Evolutionary conservation across 2,888 invertebrate genomes (phyloP), one percentile per base, ranked within the genome.

Genomic region (Drosophila acutilabella): DNA sequence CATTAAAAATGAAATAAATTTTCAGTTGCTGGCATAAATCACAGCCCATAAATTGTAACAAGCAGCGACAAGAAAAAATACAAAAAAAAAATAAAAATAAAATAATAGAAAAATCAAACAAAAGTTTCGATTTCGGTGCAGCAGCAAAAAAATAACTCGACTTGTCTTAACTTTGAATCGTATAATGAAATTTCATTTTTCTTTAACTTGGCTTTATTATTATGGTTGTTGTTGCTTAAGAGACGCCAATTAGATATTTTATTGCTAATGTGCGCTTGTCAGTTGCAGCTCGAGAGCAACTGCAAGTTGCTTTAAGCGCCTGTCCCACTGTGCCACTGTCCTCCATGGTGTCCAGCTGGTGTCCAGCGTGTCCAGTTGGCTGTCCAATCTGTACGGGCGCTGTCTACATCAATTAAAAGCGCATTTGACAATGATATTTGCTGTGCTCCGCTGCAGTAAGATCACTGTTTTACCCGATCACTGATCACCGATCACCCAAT

Each of bases 391-490:
- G 88, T 85, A 78, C 78, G 81, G 70, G 60, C 79, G 72, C 86
- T 86, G 88, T 89, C 89, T 71, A 86, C 87, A 83, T 89, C 88
- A 88, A 86, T 88, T 88, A 89, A 88, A 89, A 88, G 83, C 76
- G 66, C 84, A 81, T 89, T 89, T 88, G 89, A 88, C 89, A 88
- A 88, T 89, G 81, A 88, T 88, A 88, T 83, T 88, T 64, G 64
- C 59, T 79, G 70, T 68, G 74, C 64, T 44, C 66, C 52, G 51
- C n/a, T 48, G 74, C 74, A 64, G 64, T 42, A 57, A 74, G 54
- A 54, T 51, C 58, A 42, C 57, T n/a, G 10, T 20, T 45, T 45
- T 8, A 40, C 23, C 14, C 23, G 40, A 40, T 20, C 51, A 52
- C 23, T 52, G 51, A 23, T 40, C 51, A 51, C 51, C n/a, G 30